Base-by-base conservation (phyloP, 2,113 vertebrate genomes). In the Puma concolor region DNA sequence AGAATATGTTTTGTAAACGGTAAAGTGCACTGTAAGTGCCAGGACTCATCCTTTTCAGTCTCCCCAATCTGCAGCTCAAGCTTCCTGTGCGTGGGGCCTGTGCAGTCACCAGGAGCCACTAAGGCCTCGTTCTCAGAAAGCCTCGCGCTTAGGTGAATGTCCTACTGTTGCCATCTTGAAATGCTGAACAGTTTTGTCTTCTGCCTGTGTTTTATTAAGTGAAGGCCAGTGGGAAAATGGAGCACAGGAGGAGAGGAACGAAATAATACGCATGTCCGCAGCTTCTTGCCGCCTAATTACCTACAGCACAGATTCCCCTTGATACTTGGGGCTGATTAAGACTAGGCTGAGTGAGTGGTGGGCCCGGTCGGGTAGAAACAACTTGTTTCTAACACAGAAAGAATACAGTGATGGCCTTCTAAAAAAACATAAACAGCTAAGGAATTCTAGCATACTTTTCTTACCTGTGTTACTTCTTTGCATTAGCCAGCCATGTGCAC, bases 131-230 rank as follows among this genome's bases (percentile, higher is more conserved):
- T 63, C 52, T 52, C 52, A 60, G 76, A 57, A 71, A 67, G 23
- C 36, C 11, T 31, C 5, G 2, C 0, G 0, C 88, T 19, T 25
- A 21, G 52, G 63, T 27, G 25, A 50, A 31, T 14, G 6, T 4
- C 64, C 14, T 25, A 27, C 27, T 17, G 4, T 14, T 7, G 3
- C 17, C 50, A 5, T 19, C 48, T 48, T 80, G n/a, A 88, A 76
- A 66, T 38, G 52, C 52, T 82, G 64, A 41, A 41, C 21, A 4
- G 8, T 14, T 48, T 64, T 57, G 6, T 66, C 44, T 76, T 92
- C 48, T 63, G 48, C 25, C 44, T 54, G 5, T 31, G 7, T 21
- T 85, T 94, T 64, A 0, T n/a, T n/a, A 76, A 93, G 16, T 21
- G 31, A 85, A 89, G 25, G 21, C 36, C 19, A 33, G 7, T 15